These are phyloP conservation scores for Margaritifera margaritifera DNA, from an alignment of 2,888 invertebrate species.

Conservation along the genomic window DNA sequence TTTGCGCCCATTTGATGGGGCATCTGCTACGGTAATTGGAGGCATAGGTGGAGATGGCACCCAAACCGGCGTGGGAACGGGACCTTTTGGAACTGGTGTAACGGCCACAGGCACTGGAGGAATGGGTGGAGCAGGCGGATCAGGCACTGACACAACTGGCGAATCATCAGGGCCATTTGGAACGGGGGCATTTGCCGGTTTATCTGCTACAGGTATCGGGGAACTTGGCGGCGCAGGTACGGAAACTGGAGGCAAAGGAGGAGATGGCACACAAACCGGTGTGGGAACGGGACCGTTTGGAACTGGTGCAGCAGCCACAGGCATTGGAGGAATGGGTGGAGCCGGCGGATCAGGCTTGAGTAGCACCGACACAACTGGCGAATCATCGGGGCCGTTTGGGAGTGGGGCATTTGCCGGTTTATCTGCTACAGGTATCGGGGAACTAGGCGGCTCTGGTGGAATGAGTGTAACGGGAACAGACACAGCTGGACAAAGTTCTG, in stretches of 20 bases:
- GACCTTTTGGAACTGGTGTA: slow-evolving; percentile 1
- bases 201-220: not conserved
- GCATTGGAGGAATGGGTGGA: slow-evolving; percentile 3
- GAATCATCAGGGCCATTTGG: slow-evolving; percentile 10
- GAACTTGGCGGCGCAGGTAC: slow-evolving; percentile 4
- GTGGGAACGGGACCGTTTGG: slow-evolving; percentile 1
- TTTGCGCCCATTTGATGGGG: not conserved
- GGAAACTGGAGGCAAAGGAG: slow-evolving; percentile 6
- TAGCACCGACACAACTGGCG: not conserved
- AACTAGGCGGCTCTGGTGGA: slow-evolving; percentile 15
- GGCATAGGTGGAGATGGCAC: slow-evolving; percentile 1
- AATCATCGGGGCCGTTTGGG: not conserved
- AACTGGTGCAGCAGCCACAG: slow-evolving; percentile 2
- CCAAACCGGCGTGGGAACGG: not conserved
- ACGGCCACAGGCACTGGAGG: slow-evolving; percentile 1
- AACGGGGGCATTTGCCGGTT: not conserved
- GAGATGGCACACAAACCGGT: not conserved
- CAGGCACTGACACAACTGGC: not conserved
- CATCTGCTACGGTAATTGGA: not conserved
- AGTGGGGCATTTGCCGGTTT: slow-evolving; percentile 10
- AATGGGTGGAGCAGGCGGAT: slow-evolving; percentile 2
- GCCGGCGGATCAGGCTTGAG: not conserved
- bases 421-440: slow-evolving; percentile 20
- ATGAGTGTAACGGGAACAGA: slow-evolving; percentile 5
- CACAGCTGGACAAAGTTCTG: slow-evolving; percentile 27